Base-by-base conservation (phyloP, 2,888 invertebrate species). In the Homarus gammarus region DNA sequence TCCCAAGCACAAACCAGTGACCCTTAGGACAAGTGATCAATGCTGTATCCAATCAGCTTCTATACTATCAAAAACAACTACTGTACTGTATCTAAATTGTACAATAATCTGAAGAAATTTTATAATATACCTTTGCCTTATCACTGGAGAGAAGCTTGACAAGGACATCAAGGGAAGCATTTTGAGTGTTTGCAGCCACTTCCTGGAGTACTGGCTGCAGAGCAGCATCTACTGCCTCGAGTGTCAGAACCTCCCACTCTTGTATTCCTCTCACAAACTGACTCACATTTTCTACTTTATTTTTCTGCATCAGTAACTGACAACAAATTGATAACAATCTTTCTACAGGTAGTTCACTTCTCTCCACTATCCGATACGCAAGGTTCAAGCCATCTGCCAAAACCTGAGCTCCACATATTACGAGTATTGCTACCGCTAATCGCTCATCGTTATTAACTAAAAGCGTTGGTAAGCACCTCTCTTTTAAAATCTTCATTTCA, bases 351-450 rank as follows among this genome's bases (percentile, higher is more conserved):
- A 89, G 33, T 1, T 68, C 72, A 18, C 38, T 89, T 27, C 78
- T 68, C 31, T 89, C 89, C 38, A 89, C 84, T 61, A 89, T 81
- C 64, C 89, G 70, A 22, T 89, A 95, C 2, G 96, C 95, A 91
- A 96, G 94, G 40, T 95, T 95, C 93, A 96, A 97, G 33, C 97
- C 97, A 92, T 95, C 95, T 92, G 96, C 96, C 6, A 97, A 95
- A 78, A 96, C 95, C 84, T 95, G 95, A 0, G 96, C 96, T 84
- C 96, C 95, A 0, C 96, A 94, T 78, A 97, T 94, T 0, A 96
- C 95, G 36, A 97, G 93, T 40, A 96, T 96, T 2, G 96, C 96
- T 22, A 97, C 94, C 93, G 96, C 95, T 87, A 96, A 95, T 93
- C 96, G 96, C 91, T 97, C 96, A 40, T 95, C 95, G 36, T 95